Evolutionary conservation across 2,888 invertebrate species (phyloP).

Genomic region (Tineola bisselliella): DNA sequence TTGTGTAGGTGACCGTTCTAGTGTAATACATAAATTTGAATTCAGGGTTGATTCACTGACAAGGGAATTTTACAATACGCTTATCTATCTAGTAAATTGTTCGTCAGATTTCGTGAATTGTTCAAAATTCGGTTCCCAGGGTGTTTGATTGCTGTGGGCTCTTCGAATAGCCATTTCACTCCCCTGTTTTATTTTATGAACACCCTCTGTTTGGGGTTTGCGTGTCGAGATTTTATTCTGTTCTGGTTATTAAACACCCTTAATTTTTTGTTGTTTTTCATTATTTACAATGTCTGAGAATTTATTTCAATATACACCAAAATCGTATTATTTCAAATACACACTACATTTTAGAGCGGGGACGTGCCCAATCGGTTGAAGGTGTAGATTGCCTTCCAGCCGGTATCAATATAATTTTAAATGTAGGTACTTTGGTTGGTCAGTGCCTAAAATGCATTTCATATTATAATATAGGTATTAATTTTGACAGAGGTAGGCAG

Average conservation of each 20-base stretch:
- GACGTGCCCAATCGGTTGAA: too few relatives aligned
- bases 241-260: slow-evolving; percentile 11
- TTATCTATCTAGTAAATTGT: slow-evolving; percentile 47
- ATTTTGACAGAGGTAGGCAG: too few relatives aligned
- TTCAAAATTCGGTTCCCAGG: slow-evolving; percentile 54
- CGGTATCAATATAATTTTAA: too few relatives aligned
- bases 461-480: too few relatives aligned
- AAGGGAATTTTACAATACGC: slow-evolving; percentile 41
- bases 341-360: too few relatives aligned
- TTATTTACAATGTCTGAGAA: neutral
- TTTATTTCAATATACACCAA: neutral
- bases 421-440: too few relatives aligned
- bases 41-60: slow-evolving; percentile 23
- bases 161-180: slow-evolving; percentile 36
- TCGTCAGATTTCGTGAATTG: slow-evolving; percentile 48
- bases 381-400: too few relatives aligned
- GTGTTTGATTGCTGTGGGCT: slow-evolving; percentile 28
- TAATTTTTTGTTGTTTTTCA: slow-evolving; percentile 12
- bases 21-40: slow-evolving; percentile 9
- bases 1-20: neutral
- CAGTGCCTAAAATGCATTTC: too few relatives aligned
- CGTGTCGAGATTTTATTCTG: slow-evolving; percentile 15
- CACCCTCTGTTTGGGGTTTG: slow-evolving; percentile 18
- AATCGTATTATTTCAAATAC: too few relatives aligned
- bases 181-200: slow-evolving; percentile 28